Conservation (phyloP, 2,113 vertebrate species). For the Toxotes jaculatrix region DNA sequence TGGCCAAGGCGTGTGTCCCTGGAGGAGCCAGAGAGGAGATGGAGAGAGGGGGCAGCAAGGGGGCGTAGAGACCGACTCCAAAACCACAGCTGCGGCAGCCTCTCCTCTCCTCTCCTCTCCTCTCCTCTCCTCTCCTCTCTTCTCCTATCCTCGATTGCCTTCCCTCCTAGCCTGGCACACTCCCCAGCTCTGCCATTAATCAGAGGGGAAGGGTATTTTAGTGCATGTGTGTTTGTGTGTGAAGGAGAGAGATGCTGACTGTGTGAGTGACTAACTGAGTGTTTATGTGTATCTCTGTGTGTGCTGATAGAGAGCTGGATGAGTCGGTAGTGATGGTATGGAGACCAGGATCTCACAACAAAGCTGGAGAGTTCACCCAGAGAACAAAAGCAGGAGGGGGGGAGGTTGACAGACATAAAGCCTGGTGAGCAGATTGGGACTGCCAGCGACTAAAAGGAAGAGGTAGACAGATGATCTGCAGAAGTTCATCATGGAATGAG, state of each 20-base stretch:
- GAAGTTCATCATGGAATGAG: slow-evolving; percentile 46
- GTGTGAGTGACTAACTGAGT: slow-evolving; percentile 54
- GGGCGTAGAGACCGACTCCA: slow-evolving; percentile 79
- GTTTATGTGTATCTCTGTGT: slow-evolving; percentile 65
- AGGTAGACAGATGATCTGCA: slow-evolving; percentile 64
- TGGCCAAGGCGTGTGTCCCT: slow-evolving; percentile 84
- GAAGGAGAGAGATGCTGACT: slow-evolving; percentile 61
- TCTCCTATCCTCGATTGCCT: slow-evolving; percentile 41
- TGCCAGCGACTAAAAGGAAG: slow-evolving; percentile 69
- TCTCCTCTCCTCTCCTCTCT: slow-evolving; percentile 35
- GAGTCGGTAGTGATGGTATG: slow-evolving; percentile 79
- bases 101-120: slow-evolving; percentile 46
- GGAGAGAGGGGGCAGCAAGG: slow-evolving; percentile 83
- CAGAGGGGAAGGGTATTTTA: slow-evolving; percentile 76
- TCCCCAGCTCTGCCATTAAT: slow-evolving; percentile 85
- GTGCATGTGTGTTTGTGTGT: slow-evolving; percentile 61
- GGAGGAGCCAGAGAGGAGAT: slow-evolving; percentile 83
- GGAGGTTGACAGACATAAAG: slow-evolving; percentile 79
- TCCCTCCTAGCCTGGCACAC: slow-evolving; percentile 76
- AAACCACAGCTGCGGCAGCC: slow-evolving; percentile 84
- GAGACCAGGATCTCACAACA: slow-evolving; percentile 85
- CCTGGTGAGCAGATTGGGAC: slow-evolving; percentile 84
- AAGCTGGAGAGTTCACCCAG: slow-evolving; percentile 85
- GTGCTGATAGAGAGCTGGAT: slow-evolving; percentile 80
- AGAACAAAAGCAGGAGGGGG: slow-evolving; percentile 81